Conservation (phyloP, 2,888 invertebrate species). For the Notodonta ziczac region DNA sequence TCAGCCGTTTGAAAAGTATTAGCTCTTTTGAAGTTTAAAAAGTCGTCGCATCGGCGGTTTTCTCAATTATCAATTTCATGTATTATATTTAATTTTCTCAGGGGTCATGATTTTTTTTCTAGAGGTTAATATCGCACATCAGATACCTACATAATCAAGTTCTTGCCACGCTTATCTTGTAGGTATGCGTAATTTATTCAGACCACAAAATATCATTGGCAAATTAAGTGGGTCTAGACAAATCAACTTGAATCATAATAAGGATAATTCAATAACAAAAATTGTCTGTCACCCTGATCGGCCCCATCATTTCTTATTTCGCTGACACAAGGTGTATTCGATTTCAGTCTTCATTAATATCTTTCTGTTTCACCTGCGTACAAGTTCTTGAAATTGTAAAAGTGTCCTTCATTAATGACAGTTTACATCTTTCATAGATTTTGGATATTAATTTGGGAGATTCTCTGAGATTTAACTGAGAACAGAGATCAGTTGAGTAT, state of each 20-base stretch:
- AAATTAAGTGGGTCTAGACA: not conserved
- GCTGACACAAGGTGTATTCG: conserved; percentile 49
- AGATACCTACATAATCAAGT: no score
- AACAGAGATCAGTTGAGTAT: not conserved
- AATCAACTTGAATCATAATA: not conserved
- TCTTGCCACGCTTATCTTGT: no score
- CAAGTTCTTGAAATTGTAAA: conserved; percentile 14
- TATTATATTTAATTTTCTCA: not conserved
- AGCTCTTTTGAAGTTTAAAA: no score
- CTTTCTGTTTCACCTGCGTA: conserved; percentile 26
- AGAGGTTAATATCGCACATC: no score
- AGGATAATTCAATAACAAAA: conserved; percentile 26
- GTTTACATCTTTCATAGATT: conserved; percentile 19
- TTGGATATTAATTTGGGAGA: not conserved
- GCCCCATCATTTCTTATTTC: conserved; percentile 29
- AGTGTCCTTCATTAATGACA: conserved; percentile 23
- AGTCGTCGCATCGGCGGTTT: no score
- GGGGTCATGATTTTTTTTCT: not conserved
- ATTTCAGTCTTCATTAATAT: conserved; percentile 42
- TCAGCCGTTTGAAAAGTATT: no score
- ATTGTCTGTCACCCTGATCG: conserved; percentile 33
- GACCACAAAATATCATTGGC: no score
- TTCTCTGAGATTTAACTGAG: no score
- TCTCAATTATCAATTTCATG: no score
- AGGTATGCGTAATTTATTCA: no score